Evolutionary conservation across 2,113 vertebrate species (phyloP).

Genomic region (Cyprinus carpio): DNA sequence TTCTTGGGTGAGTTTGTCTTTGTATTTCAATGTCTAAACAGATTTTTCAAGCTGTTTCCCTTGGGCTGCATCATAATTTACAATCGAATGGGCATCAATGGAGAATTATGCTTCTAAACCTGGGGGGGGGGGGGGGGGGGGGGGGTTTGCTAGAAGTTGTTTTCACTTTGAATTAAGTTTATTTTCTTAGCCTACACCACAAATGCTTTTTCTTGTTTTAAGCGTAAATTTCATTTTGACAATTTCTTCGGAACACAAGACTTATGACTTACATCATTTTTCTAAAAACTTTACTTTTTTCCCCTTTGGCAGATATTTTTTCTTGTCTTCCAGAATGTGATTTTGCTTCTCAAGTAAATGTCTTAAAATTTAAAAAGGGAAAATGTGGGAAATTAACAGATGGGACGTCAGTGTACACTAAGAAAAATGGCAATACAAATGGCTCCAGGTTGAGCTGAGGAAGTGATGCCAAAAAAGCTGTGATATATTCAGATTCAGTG

Average conservation of each 20-base stretch:
- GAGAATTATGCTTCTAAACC: background rate
- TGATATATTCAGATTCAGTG: background rate
- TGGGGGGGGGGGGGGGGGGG: too few relatives aligned
- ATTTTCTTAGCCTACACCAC: background rate
- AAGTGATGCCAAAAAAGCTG: background rate
- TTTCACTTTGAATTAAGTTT: background rate
- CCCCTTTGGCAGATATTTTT: background rate
- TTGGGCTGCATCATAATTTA: background rate
- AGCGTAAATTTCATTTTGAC: background rate
- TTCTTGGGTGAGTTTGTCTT: slow-evolving; percentile 84
- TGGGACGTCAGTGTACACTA: background rate
- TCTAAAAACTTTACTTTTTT: too few relatives aligned
- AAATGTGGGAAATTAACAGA: background rate
- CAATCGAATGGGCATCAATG: background rate
- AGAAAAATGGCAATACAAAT: background rate
- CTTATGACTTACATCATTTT: background rate
- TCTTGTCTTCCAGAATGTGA: background rate
- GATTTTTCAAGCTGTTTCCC: background rate
- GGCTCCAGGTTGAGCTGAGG: background rate
- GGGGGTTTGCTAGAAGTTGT: background rate
- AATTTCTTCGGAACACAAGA: background rate
- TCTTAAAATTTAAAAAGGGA: background rate
- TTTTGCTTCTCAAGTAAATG: background rate
- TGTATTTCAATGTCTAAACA: background rate
- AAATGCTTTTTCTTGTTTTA: background rate